Conservation (phyloP, 2,888 invertebrate genomes). For the Bhutanitis thaidina region DNA sequence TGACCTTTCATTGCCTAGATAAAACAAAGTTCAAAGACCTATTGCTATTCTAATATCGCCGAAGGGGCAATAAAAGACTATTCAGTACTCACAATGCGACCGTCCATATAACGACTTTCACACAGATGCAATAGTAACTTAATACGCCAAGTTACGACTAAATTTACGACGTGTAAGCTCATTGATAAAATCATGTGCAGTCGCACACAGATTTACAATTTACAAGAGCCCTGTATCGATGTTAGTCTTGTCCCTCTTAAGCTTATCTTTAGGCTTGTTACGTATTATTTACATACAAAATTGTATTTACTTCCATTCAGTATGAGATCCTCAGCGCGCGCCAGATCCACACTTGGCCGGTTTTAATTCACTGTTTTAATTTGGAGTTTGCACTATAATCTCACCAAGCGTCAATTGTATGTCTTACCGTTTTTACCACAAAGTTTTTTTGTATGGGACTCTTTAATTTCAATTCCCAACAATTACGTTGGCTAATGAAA, state of each 20-base stretch:
- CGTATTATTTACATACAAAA: neutral
- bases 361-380: too few species aligned
- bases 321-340: too few species aligned
- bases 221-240: neutral
- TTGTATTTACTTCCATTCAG: too few species aligned
- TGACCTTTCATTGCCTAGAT: neutral
- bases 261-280: too few species aligned
- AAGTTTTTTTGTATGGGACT: too few species aligned
- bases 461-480: too few species aligned
- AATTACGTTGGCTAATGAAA: too few species aligned
- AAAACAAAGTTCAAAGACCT: slow-evolving; percentile 17
- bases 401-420: too few species aligned
- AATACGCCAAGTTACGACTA: slow-evolving; percentile 16
- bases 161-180: slow-evolving; percentile 18
- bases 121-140: slow-evolving; percentile 15
- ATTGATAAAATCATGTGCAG: slow-evolving; percentile 18
- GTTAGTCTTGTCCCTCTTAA: neutral
- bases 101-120: slow-evolving; percentile 10
- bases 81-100: slow-evolving; percentile 12
- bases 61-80: slow-evolving; percentile 11
- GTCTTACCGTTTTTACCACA: too few species aligned
- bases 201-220: slow-evolving; percentile 4
- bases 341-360: too few species aligned
- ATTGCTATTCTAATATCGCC: slow-evolving; percentile 3
- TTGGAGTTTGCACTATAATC: too few species aligned